Evolutionary conservation across 2,888 invertebrate genomes (phyloP), one percentile per base, ranked within the genome.

Genomic region (Formica aserva): DNA sequence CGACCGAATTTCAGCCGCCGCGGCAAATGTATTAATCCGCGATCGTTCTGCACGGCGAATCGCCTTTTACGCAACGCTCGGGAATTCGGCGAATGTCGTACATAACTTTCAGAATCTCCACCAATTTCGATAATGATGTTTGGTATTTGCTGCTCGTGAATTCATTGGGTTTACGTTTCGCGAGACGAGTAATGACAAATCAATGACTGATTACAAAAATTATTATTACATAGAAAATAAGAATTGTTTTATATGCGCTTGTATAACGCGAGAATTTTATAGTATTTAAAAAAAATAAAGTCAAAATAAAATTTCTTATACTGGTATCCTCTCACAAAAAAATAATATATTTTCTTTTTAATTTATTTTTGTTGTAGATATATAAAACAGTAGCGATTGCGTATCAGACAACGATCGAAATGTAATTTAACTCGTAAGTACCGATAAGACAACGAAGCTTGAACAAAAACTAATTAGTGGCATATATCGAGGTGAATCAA

Each of bases 21-120:
- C 83, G 82, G 82, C 85, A 87, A 90, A 88, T 87, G 89, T 90
- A 89, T 91, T 89, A 91, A 91, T 91, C 88, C 87, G 86, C 87
- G 88, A 91, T 91, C 86, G 89, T 84, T 72, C 72, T 80, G 66
- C 89, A 60, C 62, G 86, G 81, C 82, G 82, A 74, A 84, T 57
- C 69, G 82, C 83, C 76, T 84, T 85, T 86, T 82, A 78, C 87
- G 82, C 87, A 83, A 85, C 66, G 57, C 63, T 15, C 66, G 60
- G 83, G 81, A 83, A 87, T 88, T 76, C 63, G 81, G 41, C 76
- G 85, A 74, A 86, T 84, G 78, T 66, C 75, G 72, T 66, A 60
- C 86, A 82, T 88, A 84, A 87, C 75, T 89, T 80, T 75, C 84
- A 76, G 81, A 75, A 75, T 85, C 77, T 67, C 65, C 71, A 62